A percentile compares a stretch with the other conserved stretches of the same genome.
Evolutionary conservation across 2,113 vertebrate species (phyloP).

Genomic region (Epinephelus cyanopodus): DNA sequence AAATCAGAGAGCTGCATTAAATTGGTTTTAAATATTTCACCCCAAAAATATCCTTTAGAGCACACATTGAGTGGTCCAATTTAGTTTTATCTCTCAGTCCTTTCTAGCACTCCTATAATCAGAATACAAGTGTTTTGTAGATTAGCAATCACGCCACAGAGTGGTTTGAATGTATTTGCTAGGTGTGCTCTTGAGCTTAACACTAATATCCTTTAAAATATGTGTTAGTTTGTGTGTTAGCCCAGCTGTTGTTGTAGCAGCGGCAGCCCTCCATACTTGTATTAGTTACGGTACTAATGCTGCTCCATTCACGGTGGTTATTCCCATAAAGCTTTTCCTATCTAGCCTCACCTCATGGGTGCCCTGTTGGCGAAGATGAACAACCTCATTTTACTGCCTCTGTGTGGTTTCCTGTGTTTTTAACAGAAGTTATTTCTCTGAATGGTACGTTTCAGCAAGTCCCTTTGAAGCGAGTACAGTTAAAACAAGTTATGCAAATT

Average conservation of each 20-base stretch:
- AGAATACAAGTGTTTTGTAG: not conserved
- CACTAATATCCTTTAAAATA: too few species aligned
- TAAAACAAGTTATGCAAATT: conserved; percentile 74
- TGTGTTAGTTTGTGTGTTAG: too few species aligned
- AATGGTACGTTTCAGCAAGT: conserved; percentile 49
- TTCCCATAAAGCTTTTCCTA: not conserved
- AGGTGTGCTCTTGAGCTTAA: too few species aligned
- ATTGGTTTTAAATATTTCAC: conserved; percentile 1
- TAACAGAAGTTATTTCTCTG: conserved; percentile 39
- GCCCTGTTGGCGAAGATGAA: not conserved
- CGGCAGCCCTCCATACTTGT: not conserved
- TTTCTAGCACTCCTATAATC: not conserved
- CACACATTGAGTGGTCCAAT: not conserved
- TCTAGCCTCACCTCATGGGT: not conserved
- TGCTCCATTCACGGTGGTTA: not conserved
- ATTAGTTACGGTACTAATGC: not conserved
- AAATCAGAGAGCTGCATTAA: not conserved
- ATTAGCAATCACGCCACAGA: not conserved
- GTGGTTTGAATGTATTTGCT: too few species aligned
- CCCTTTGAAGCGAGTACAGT: conserved; percentile 70
- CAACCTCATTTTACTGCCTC: not conserved
- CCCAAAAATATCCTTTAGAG: not conserved
- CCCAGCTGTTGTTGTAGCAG: too few species aligned
- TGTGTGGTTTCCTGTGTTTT: conserved; percentile 39
- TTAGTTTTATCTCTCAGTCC: not conserved